phyloP scores from a whole-genome alignment of 2,888 invertebrate genomes.

The Hemistola chrysoprasaria region DNA sequence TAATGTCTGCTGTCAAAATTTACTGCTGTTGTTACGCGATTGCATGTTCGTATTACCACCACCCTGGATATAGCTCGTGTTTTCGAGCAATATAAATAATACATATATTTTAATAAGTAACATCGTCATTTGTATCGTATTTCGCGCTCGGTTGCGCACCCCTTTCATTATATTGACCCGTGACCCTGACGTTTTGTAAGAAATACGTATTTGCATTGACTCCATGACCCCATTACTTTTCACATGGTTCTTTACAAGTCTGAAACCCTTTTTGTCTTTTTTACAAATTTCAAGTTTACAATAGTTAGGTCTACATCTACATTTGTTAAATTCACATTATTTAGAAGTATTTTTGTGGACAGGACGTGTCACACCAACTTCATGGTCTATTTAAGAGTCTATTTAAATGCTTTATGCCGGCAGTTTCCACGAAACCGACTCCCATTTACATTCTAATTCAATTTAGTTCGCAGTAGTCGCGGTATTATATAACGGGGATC shows the following conservation, averaged over 20 bases:
- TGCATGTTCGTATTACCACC: too few relatives aligned
- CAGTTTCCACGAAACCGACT: slow-evolving; percentile 14
- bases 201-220: slow-evolving; percentile 14
- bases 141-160: slow-evolving; percentile 16
- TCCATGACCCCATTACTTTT: slow-evolving; percentile 18
- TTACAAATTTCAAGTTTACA: background rate
- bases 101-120: too few relatives aligned
- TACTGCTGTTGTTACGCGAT: too few relatives aligned
- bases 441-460: slow-evolving; percentile 24
- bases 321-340: too few relatives aligned
- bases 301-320: background rate
- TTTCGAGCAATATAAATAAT: too few relatives aligned
- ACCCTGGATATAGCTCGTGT: too few relatives aligned
- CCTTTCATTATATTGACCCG: slow-evolving; percentile 13
- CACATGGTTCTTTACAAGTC: slow-evolving; percentile 5
- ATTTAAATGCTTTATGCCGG: slow-evolving; percentile 14
- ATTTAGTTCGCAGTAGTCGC: slow-evolving; percentile 26
- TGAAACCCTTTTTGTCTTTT: background rate
- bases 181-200: slow-evolving; percentile 9
- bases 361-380: slow-evolving; percentile 11
- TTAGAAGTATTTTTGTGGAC: slow-evolving; percentile 4
- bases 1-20: too few relatives aligned
- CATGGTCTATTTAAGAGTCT: slow-evolving; percentile 19
- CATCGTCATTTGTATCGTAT: too few relatives aligned
- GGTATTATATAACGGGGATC: slow-evolving; percentile 22